phyloP scores from a whole-genome alignment of 2,888 invertebrate genomes.

The Mesorhabditis spiculigera region DNA sequence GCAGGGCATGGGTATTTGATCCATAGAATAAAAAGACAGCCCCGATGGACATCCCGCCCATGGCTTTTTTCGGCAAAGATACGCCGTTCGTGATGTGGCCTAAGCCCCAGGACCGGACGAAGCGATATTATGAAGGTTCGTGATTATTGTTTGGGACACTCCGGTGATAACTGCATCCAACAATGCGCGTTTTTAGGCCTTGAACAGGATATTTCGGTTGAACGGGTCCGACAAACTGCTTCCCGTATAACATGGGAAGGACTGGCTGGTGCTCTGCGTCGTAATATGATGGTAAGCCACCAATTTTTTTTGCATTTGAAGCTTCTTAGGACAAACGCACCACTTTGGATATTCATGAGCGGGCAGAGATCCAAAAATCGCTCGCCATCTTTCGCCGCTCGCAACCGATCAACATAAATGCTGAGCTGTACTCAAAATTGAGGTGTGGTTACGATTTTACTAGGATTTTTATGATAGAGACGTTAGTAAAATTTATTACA shows the following conservation, averaged over 20 bases:
- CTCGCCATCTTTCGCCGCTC: neutral
- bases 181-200: no score
- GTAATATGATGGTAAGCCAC: neutral
- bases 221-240: neutral
- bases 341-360: neutral
- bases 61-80: no score
- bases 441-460: neutral
- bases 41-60: no score
- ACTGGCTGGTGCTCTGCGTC: neutral
- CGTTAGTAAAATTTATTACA: no score
- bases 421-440: neutral
- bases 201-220: neutral
- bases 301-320: neutral
- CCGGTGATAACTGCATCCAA: no score
- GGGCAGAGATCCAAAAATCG: neutral
- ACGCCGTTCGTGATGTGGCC: no score
- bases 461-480: neutral
- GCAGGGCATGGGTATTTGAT: no score
- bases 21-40: no score
- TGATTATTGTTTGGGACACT: no score
- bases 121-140: no score
- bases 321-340: slow-evolving; percentile 1
- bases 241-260: neutral
- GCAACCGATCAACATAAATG: neutral
- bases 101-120: no score